Evolutionary conservation across 2,113 vertebrate species (phyloP).

Genomic region (Cacatua alba): DNA sequence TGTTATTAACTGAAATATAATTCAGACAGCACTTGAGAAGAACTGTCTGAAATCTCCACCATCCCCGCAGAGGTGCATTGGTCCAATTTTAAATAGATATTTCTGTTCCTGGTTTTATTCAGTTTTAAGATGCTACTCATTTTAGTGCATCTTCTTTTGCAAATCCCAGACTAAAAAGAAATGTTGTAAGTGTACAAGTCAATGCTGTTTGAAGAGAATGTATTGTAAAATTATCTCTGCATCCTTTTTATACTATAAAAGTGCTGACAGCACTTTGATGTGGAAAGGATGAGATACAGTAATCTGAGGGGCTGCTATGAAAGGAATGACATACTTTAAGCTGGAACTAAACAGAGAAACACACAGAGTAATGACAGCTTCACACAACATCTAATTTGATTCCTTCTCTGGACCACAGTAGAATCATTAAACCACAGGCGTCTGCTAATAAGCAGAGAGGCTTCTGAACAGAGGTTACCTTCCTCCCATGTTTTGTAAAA

Average conservation of each 20-base stretch:
- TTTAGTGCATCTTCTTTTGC: neutral
- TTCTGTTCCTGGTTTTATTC: neutral
- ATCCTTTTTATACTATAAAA: neutral
- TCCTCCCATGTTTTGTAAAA: neutral
- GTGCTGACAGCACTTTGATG: conserved; percentile 34
- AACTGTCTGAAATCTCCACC: neutral
- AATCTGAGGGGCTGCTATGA: conserved; percentile 38
- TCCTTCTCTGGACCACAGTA: neutral
- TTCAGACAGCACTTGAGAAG: neutral
- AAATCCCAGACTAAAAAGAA: conserved; percentile 9
- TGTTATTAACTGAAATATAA: neutral
- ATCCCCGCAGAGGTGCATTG: neutral
- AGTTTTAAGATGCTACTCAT: neutral
- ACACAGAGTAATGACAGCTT: neutral
- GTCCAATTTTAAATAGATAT: neutral
- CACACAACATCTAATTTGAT: conserved; percentile 23
- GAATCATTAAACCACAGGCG: neutral
- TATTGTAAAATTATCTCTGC: conserved; percentile 38
- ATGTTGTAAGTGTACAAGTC: conserved; percentile 13
- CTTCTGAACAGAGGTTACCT: conserved; percentile 22
- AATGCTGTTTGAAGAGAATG: conserved; percentile 29
- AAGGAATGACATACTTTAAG: neutral
- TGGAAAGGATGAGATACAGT: conserved; percentile 40
- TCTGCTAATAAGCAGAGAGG: conserved; percentile 43
- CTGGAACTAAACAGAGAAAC: neutral